phyloP scores from a whole-genome alignment of 1,140 invertebrate genomes.

The Apis mellifera region Amel_HAv3.1 CM009939.2:10976001-10976500 shows the following conservation, averaged over 20 bases:
- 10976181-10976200: no score
- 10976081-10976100: no score
- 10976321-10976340: conserved; percentile 91
- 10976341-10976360: conserved; percentile 85
- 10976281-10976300: conserved; percentile 84
- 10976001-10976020: conserved; percentile 90
- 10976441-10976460: no score
- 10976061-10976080: no score
- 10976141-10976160: no score
- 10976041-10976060: no score
- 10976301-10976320: conserved; percentile 91
- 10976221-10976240: conserved; percentile 65
- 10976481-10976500: neutral
- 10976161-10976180: no score
- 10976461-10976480: no score
- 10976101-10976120: no score
- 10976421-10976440: no score
- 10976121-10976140: no score
- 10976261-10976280: conserved; percentile 85
- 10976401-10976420: conserved; percentile 79
- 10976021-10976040: conserved; percentile 79
- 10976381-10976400: conserved; percentile 92
- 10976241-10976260: conserved; percentile 87
- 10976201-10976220: no score
- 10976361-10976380: conserved; percentile 87